Base-by-base conservation (phyloP, 2,113 vertebrate genomes). In the Tor tambroides region DNA sequence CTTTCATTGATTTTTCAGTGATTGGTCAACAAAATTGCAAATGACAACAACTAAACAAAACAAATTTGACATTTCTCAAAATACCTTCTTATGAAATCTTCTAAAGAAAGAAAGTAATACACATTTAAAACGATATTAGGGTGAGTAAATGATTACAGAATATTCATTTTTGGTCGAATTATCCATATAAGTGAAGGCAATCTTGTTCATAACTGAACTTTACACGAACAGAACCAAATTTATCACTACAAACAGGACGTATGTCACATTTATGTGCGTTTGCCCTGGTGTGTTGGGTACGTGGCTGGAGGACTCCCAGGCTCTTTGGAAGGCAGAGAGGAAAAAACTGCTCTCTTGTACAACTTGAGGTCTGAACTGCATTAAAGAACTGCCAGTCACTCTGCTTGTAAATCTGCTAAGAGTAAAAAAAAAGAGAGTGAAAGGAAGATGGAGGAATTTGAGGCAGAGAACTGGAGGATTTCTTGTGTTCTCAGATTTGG, bases 341-440 rank as follows among this genome's bases (percentile, higher is more conserved):
- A 94, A 94, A 94, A 93, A 80, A 78, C 90, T 92, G 72, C 88
- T 92, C 89, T 90, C 59, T 85, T 92, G 85, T 92, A 91, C 83
- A 92, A 84, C 85, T 87, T 87, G 92, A 89, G 90, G 89, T 94
- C 91, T 94, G 90, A 93, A 94, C 92, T 86, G 86, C 88, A 92
- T 93, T 92, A 92, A 88, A 91, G 85, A 85, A 43, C 89, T 71
- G 67, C 91, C 87, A 88, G 92, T 94, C 91, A 87, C 93, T 91
- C 88, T 90, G 90, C 88, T 93, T 90, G 91, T 93, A 91, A 92
- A 92, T 89, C 90, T 87, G 83, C 23, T 67, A 4, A 28, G 46
- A 84, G 80, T 54, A 49, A 59, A 26, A 65, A 65, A 67, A 6
- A 28, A 15, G 49, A 51, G 46, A 21, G 26, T 30, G 26, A 67